phyloP scores from a whole-genome alignment of 2,113 vertebrate genomes.

The Petrocephalus microphthalmus region DNA sequence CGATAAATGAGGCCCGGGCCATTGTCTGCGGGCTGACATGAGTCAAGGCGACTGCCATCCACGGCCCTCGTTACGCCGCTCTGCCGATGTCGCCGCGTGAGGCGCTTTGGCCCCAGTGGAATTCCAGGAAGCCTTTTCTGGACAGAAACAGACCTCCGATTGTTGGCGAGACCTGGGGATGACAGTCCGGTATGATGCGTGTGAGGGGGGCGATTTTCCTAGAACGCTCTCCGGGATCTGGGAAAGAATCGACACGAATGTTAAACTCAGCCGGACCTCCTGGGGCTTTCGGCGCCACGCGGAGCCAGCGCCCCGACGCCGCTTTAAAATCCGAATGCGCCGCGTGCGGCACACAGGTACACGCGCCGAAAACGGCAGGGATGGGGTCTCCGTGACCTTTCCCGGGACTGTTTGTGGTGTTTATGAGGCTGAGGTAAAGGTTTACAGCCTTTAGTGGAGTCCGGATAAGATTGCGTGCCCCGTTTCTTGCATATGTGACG shows the following conservation, averaged over 20 bases:
- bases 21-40: slow-evolving; percentile 26
- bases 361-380: neutral
- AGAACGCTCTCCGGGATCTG: neutral
- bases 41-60: slow-evolving; percentile 26
- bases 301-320: neutral
- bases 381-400: neutral
- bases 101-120: neutral
- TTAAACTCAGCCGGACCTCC: neutral
- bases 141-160: slow-evolving; percentile 5
- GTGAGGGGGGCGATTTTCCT: neutral
- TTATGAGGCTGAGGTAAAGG: neutral
- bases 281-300: neutral
- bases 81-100: neutral
- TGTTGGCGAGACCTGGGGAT: neutral
- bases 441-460: neutral
- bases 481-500: neutral
- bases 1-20: slow-evolving; percentile 38
- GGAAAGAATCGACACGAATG: neutral
- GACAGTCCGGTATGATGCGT: neutral
- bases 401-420: neutral
- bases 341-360: neutral
- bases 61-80: neutral
- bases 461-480: neutral
- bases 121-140: slow-evolving; percentile 1
- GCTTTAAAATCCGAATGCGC: neutral